These are phyloP conservation scores for Cololabis saira DNA, from an alignment of 2,113 vertebrate species.

Conservation along the genomic window DNA sequence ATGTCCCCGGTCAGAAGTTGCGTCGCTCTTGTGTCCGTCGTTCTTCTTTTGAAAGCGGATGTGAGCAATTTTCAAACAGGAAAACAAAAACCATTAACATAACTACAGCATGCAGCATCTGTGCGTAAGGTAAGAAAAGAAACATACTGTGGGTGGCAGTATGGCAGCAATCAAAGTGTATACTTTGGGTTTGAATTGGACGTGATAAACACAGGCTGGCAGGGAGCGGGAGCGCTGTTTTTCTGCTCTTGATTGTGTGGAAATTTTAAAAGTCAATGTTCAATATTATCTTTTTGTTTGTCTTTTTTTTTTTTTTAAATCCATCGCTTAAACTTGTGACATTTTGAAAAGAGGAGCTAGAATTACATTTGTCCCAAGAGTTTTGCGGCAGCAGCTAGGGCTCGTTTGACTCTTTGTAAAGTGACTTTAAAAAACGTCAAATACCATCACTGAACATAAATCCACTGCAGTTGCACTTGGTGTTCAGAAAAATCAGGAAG, in stretches of 20 bases:
- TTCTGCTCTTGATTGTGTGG: constrained; percentile 13
- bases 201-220: constrained; percentile 46
- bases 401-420: background rate
- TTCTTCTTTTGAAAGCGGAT: constrained; percentile 27
- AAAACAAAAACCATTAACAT: constrained; percentile 42
- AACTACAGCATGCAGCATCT: constrained; percentile 33
- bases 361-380: too few relatives aligned
- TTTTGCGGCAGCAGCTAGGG: too few relatives aligned
- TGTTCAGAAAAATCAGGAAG: constrained; percentile 52
- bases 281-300: constrained; percentile 9
- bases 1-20: too few relatives aligned
- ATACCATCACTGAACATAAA: constrained; percentile 56
- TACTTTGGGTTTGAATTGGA: constrained; percentile 47
- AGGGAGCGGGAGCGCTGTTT: constrained; percentile 6
- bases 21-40: background rate
- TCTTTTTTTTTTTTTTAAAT: background rate
- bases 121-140: constrained; percentile 27
- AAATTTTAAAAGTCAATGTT: constrained; percentile 33
- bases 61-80: constrained; percentile 41
- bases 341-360: too few relatives aligned
- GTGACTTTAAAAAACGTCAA: background rate
- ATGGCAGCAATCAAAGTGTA: constrained; percentile 47
- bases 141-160: constrained; percentile 39
- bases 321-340: too few relatives aligned
- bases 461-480: constrained; percentile 31